Conservation (phyloP, 2,888 invertebrate species). For the Zeuzera pyrina region DNA sequence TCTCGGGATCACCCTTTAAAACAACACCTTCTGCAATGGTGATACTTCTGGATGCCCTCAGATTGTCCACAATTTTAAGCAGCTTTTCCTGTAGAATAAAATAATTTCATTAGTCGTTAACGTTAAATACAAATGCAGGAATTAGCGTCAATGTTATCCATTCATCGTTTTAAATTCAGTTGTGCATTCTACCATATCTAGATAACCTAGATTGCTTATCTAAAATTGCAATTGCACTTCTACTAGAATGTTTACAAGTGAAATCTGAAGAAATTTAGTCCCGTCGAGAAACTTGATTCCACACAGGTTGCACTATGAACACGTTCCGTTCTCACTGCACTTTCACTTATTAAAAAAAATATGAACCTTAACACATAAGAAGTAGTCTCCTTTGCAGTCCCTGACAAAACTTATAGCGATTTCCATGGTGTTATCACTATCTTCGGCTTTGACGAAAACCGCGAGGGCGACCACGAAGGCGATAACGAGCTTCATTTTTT, state of each 20-base stretch:
- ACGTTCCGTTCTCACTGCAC: constrained; percentile 39
- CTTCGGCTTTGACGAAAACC: constrained; percentile 52
- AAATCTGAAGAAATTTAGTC: constrained; percentile 23
- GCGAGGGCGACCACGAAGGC: constrained; percentile 48
- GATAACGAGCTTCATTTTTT: constrained; percentile 47
- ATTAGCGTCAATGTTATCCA: not conserved
- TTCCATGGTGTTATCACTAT: constrained; percentile 71
- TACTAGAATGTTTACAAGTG: constrained; percentile 14
- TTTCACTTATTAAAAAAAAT: constrained; percentile 53
- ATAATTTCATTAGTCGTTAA: constrained; percentile 2
- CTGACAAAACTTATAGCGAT: constrained; percentile 79
- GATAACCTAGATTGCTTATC: too few species aligned
- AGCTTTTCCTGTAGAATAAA: constrained; percentile 76
- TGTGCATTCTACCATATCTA: too few species aligned
- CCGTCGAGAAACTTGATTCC: constrained; percentile 19
- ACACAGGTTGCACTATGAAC: constrained; percentile 24
- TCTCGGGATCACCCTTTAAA: constrained; percentile 67
- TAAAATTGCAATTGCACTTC: constrained; percentile 1
- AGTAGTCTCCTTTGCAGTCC: constrained; percentile 79
- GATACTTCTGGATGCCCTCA: constrained; percentile 54
- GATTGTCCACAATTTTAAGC: constrained; percentile 77
- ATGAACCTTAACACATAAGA: constrained; percentile 82
- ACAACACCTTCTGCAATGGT: constrained; percentile 76
- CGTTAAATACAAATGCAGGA: constrained; percentile 6
- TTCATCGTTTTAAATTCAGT: not conserved